Percentiles rank a stretch among this genome's conserved stretches.
Evolutionary conservation across 2,888 invertebrate genomes (phyloP).

Genomic region (Xylocampa areola): DNA sequence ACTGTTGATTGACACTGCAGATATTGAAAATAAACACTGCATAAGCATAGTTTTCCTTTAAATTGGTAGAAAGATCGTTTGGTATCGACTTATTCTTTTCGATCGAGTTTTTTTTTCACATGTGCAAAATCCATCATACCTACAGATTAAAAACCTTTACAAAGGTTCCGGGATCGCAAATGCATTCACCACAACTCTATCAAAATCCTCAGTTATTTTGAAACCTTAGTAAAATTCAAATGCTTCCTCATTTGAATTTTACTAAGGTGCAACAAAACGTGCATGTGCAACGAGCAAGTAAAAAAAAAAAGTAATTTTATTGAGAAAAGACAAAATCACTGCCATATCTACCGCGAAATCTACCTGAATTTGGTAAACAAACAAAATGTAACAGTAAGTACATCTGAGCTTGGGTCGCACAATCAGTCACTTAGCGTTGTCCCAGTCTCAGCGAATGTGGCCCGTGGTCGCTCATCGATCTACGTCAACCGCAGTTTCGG

Average conservation of each 20-base stretch:
- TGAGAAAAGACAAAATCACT: neutral
- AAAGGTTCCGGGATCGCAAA: too few species aligned
- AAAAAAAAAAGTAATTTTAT: too few species aligned
- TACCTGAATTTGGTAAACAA: conserved; percentile 23
- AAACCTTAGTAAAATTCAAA: too few species aligned
- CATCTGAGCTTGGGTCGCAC: conserved; percentile 53
- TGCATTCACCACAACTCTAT: too few species aligned
- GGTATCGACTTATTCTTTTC: too few species aligned
- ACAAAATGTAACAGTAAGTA: conserved; percentile 39
- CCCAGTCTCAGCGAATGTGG: conserved; percentile 49
- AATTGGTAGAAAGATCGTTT: neutral
- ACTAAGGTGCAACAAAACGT: too few species aligned
- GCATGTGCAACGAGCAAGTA: too few species aligned
- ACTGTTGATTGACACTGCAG: conserved; percentile 69
- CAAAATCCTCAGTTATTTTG: too few species aligned
- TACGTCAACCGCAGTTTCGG: conserved; percentile 74
- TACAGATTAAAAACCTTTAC: too few species aligned
- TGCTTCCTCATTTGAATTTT: too few species aligned
- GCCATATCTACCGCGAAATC: conserved; percentile 8
- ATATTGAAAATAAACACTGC: conserved; percentile 44
- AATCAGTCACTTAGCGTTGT: conserved; percentile 77
- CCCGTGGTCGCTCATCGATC: conserved; percentile 78
- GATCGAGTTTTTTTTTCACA: too few species aligned
- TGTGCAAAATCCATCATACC: too few species aligned
- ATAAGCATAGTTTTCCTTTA: neutral